Base-by-base conservation (phyloP, 2,888 invertebrate genomes). In the Xiphydria camelus region DNA sequence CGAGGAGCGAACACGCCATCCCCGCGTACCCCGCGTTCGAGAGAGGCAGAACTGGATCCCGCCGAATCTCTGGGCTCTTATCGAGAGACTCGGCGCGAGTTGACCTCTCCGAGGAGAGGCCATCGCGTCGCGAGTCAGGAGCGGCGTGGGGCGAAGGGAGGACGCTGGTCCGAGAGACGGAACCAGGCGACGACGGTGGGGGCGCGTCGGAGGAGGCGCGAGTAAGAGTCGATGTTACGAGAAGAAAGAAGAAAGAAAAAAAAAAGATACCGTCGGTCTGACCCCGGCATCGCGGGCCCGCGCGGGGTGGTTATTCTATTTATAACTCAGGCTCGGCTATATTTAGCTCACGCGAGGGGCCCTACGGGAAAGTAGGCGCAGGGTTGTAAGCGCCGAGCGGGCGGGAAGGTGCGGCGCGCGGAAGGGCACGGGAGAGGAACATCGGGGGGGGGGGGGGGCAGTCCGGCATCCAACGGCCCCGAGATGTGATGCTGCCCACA, bases 271-370 rank as follows among this genome's bases (percentile, higher is more conserved):
- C n/a, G n/a, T n/a, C n/a, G n/a, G 29, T 12, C 29, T 29, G 29
- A 29, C 29, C 29, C 19, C 10, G 5, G 22, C 20, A 41, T 41
- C 31, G n/a, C 19, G 14, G 15, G 12, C 33, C 25, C 17, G 5
- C 36, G 45, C 53, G 45, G 53, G 50, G 45, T 49, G 40, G 44
- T 48, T 52, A 52, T 60, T 64, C 66, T 70, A 69, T 70, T 69
- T 69, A 62, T 67, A 70, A 54, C 66, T 39, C 33, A 44, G 53
- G 42, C 57, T 53, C 58, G 53, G 59, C 65, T 70, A 70, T 70
- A 70, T 70, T 70, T 70, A 70, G 65, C 67, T 58, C 57, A 44
- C 3, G 9, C 37, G 41, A 31, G 3, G 53, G 54, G 51, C 57
- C 61, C 64, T 54, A 21, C 42, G 35, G 42, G 43, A 44, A 44